These are phyloP conservation scores for Perdita meconis DNA, from an alignment of 2,888 invertebrate species.

Conservation along the genomic window DNA sequence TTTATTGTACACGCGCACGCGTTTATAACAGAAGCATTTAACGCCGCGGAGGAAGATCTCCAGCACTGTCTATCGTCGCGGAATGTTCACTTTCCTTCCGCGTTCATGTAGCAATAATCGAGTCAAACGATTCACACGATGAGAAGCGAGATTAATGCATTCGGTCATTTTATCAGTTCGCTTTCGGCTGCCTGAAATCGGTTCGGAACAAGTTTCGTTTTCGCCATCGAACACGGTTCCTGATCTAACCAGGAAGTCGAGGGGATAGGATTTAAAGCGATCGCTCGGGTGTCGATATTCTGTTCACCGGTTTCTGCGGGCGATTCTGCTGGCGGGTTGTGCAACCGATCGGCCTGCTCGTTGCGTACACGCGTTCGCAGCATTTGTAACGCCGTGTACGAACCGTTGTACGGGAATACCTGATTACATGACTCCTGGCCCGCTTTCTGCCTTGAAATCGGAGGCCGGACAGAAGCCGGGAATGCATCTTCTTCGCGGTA, in stretches of 20 bases:
- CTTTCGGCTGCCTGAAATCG: neutral
- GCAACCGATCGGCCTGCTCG: slow-evolving; percentile 50
- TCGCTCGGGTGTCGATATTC: slow-evolving; percentile 30
- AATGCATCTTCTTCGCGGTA: no score
- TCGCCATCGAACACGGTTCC: neutral
- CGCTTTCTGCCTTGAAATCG: slow-evolving; percentile 38
- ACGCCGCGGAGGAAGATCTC: slow-evolving; percentile 32
- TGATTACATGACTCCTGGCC: slow-evolving; percentile 13
- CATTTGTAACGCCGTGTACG: slow-evolving; percentile 33
- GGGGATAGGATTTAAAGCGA: slow-evolving; percentile 22
- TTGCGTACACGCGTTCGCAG: slow-evolving; percentile 26
- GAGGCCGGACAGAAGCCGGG: no score
- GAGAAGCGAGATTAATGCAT: slow-evolving; percentile 24
- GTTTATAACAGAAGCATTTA: slow-evolving; percentile 8
- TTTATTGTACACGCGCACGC: slow-evolving; percentile 4
- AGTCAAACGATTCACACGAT: slow-evolving; percentile 41
- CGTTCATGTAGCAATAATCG: slow-evolving; percentile 51
- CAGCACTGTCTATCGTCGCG: slow-evolving; percentile 12
- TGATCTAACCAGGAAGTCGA: slow-evolving; percentile 58
- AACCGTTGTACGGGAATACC: slow-evolving; percentile 23
- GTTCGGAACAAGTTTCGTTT: slow-evolving; percentile 12
- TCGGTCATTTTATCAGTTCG: neutral
- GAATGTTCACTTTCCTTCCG: slow-evolving; percentile 64
- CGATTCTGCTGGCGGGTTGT: slow-evolving; percentile 68
- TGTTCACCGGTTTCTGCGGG: slow-evolving; percentile 66